Conservation (phyloP, 2,888 invertebrate genomes). For the Cordilura impudica region DNA sequence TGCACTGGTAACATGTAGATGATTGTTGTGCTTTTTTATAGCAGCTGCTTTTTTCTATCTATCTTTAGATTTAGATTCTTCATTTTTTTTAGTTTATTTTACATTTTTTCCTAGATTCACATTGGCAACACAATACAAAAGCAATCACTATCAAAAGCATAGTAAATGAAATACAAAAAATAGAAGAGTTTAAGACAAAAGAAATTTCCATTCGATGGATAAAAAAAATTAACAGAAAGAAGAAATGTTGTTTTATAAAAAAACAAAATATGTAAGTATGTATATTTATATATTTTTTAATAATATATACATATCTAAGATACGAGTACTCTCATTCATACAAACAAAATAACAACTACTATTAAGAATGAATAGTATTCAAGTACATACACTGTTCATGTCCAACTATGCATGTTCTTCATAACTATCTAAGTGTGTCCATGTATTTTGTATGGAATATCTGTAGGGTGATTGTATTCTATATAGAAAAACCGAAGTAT, state of each 20-base stretch:
- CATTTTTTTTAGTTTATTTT: slow-evolving; percentile 25
- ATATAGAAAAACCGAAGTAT: slow-evolving; percentile 49
- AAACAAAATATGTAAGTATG: background rate
- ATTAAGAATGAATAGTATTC: slow-evolving; percentile 27
- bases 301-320: slow-evolving; percentile 36
- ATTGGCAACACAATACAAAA: slow-evolving; percentile 57
- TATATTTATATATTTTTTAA: slow-evolving; percentile 12
- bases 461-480: slow-evolving; percentile 39
- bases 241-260: slow-evolving; percentile 32
- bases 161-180: slow-evolving; percentile 38
- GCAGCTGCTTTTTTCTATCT: slow-evolving; percentile 11
- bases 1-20: slow-evolving; percentile 37
- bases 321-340: slow-evolving; percentile 16
- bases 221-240: slow-evolving; percentile 46
- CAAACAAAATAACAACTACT: slow-evolving; percentile 9
- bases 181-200: slow-evolving; percentile 64
- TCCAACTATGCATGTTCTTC: background rate
- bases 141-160: slow-evolving; percentile 60
- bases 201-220: slow-evolving; percentile 60
- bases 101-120: slow-evolving; percentile 10
- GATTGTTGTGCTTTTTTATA: slow-evolving; percentile 43
- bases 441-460: background rate
- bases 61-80: slow-evolving; percentile 12
- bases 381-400: slow-evolving; percentile 8
- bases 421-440: background rate